Conservation (phyloP, 2,797 vertebrate species). For the Acipenser transmontanus region DNA sequence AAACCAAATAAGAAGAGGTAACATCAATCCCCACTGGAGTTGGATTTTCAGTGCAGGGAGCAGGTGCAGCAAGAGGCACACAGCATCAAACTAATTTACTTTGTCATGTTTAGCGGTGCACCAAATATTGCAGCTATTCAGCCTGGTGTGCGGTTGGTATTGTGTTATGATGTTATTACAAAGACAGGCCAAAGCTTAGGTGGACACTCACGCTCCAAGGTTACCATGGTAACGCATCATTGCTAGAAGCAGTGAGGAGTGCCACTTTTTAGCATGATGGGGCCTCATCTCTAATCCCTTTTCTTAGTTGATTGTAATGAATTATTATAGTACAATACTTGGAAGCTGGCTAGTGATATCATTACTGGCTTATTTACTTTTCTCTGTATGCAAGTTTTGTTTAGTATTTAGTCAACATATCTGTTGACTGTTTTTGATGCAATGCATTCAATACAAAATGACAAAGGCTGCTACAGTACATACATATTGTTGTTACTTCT, state of each 20-base stretch:
- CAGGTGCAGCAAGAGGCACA: constrained; percentile 4
- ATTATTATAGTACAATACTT: constrained; percentile 52
- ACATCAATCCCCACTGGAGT: neutral
- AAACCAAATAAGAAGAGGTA: neutral
- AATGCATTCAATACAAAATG: too few relatives aligned
- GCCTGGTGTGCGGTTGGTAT: neutral
- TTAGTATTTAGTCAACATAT: too few relatives aligned
- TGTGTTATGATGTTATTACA: constrained; percentile 21
- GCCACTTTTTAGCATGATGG: constrained; percentile 48
- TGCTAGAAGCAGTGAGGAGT: constrained; percentile 43
- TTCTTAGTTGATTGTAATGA: constrained; percentile 51
- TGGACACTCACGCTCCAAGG: constrained; percentile 21
- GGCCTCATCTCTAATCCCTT: constrained; percentile 42
- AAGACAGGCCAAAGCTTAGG: constrained; percentile 28
- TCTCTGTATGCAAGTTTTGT: too few relatives aligned
- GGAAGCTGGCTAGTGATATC: neutral
- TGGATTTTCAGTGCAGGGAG: constrained; percentile 3
- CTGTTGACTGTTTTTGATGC: too few relatives aligned
- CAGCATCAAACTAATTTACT: constrained; percentile 5
- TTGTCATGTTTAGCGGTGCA: neutral
- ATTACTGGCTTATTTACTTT: too few relatives aligned
- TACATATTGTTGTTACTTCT: too few relatives aligned
- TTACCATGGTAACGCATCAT: constrained; percentile 52
- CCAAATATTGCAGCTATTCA: constrained; percentile 1
- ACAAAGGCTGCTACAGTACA: too few relatives aligned